Conservation (phyloP, 1,140 invertebrate species). For the Drepana arcuata region DNA sequence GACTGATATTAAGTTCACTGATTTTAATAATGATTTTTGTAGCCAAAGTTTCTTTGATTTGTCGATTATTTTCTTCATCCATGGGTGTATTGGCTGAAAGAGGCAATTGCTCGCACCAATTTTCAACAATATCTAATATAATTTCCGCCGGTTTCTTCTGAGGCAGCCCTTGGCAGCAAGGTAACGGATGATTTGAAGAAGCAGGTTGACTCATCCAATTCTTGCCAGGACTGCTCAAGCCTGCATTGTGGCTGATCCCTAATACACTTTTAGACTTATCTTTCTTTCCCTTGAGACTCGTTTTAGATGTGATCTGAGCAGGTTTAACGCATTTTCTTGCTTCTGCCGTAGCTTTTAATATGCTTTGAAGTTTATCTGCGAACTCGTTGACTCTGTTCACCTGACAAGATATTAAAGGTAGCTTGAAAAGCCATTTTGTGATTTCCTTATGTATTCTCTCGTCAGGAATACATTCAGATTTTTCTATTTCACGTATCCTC, state of each 20-base stretch:
- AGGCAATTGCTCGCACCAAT: slow-evolving; percentile 27
- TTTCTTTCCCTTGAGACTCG: slow-evolving; percentile 2
- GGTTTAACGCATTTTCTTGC: slow-evolving; percentile 15
- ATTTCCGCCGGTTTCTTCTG: slow-evolving; percentile 21
- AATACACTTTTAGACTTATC: slow-evolving; percentile 1
- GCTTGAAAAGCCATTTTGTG: slow-evolving; percentile 23
- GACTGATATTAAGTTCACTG: slow-evolving; percentile 29
- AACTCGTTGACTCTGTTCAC: slow-evolving; percentile 16
- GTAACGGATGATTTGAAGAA: no score
- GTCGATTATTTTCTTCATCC: slow-evolving; percentile 10
- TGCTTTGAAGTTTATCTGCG: slow-evolving; percentile 15
- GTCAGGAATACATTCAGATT: slow-evolving; percentile 9
- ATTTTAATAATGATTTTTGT: slow-evolving; percentile 36
- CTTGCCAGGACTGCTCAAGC: no score
- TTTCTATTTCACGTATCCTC: slow-evolving; percentile 28
- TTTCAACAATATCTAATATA: slow-evolving; percentile 24
- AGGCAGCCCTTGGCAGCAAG: slow-evolving; percentile 6
- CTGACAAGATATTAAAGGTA: slow-evolving; percentile 20
- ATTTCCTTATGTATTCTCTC: slow-evolving; percentile 30
- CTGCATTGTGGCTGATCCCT: no score
- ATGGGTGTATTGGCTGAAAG: slow-evolving; percentile 9
- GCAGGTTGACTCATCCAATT: no score
- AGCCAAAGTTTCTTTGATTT: slow-evolving; percentile 18
- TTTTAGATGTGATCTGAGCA: slow-evolving; percentile 3
- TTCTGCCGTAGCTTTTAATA: slow-evolving; percentile 16